phyloP scores from a whole-genome alignment of 2,113 vertebrate genomes.

The Microcebus jonahi region DNA sequence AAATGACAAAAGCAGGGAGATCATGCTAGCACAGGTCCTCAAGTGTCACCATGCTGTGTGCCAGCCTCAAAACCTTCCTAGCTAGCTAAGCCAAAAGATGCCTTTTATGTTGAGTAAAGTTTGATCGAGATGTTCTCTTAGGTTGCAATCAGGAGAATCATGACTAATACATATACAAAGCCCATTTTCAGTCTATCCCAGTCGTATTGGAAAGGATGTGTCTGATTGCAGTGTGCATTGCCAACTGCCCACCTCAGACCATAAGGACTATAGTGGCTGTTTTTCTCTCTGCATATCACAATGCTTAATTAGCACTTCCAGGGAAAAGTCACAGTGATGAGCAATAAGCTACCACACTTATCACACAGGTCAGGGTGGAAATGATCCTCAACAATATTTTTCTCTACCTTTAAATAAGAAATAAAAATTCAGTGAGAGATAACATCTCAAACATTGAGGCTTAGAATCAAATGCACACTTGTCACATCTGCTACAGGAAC shows the following conservation, averaged over 20 bases:
- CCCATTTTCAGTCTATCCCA: not conserved
- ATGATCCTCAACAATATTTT: constrained; percentile 9
- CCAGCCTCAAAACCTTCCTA: not conserved
- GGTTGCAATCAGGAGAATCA: not conserved
- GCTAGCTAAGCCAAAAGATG: not conserved
- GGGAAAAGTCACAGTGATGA: constrained; percentile 22
- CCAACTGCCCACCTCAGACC: not conserved
- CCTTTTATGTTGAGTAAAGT: not conserved
- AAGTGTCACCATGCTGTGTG: fast-evolving
- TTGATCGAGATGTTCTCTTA: not conserved
- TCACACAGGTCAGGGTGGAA: constrained; percentile 26
- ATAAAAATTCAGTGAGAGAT: constrained; percentile 53
- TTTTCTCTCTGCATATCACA: not conserved
- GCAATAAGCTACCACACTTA: not conserved
- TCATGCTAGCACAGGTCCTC: not conserved
- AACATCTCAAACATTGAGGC: constrained; percentile 27
- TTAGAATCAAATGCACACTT: constrained; percentile 9
- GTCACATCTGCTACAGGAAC: not conserved
- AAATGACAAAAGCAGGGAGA: not conserved
- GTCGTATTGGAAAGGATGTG: not conserved
- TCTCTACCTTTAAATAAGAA: constrained; percentile 49
- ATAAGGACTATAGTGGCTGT: not conserved
- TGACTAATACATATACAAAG: fast-evolving
- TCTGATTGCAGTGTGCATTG: not conserved
- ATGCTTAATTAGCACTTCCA: constrained; percentile 51